Evolutionary conservation across 2,888 invertebrate genomes (phyloP).

Genomic region (Ochropleura plecta): DNA sequence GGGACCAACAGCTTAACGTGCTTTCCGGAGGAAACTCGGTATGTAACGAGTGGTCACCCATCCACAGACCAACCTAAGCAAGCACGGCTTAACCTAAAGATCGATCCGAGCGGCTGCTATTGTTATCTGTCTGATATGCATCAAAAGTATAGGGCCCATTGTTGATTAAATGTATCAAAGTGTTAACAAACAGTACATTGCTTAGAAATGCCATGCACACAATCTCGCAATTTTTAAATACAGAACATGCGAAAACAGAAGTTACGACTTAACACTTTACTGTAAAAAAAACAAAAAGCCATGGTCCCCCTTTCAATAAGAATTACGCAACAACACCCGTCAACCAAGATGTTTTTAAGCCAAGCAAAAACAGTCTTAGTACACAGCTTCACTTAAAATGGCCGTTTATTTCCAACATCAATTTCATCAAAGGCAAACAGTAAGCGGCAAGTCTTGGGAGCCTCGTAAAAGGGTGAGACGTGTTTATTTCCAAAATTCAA

Average conservation of each 20-base stretch:
- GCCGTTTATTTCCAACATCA: conserved; percentile 45
- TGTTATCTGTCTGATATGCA: too few relatives aligned
- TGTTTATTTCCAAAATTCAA: conserved; percentile 65
- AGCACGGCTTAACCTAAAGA: too few relatives aligned
- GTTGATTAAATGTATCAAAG: background rate
- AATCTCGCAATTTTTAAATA: background rate
- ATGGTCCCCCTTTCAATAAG: background rate
- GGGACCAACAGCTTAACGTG: too few relatives aligned
- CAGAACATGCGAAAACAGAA: background rate
- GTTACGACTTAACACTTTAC: background rate
- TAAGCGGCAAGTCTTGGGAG: conserved; percentile 46
- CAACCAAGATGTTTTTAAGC: conserved; percentile 20
- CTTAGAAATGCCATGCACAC: background rate
- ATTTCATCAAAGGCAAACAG: conserved; percentile 53
- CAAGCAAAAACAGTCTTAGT: conserved; percentile 43
- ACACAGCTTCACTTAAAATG: conserved; percentile 23
- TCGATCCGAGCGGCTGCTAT: too few relatives aligned
- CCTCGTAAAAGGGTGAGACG: conserved; percentile 62
- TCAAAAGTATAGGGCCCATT: background rate
- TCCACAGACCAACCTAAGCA: too few relatives aligned
- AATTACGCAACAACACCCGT: conserved; percentile 12
- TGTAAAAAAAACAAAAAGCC: conserved; percentile 6
- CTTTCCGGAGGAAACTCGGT: too few relatives aligned
- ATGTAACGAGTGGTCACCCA: too few relatives aligned
- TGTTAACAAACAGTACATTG: background rate